Percentiles rank a stretch among this genome's conserved stretches.
Conservation (phyloP, 2,797 vertebrate species). For the Manis crassicaudata region DNA sequence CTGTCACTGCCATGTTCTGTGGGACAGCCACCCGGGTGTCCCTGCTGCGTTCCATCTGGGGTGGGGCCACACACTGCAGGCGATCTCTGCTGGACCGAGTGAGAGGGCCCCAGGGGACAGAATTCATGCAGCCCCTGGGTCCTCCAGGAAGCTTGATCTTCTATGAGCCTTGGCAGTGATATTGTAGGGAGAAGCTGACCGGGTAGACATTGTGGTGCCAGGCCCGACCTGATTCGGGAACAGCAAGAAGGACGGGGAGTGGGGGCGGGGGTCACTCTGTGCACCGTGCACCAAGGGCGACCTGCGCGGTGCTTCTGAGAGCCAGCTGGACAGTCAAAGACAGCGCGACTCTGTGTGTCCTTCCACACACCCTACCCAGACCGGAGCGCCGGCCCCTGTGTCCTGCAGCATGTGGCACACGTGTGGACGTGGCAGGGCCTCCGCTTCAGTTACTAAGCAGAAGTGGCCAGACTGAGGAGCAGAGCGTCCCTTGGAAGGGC, state of each 20-base stretch:
- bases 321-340: not conserved
- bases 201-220: rapidly evolving
- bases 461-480: rapidly evolving
- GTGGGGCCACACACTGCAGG: rapidly evolving
- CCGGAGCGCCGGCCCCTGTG: rapidly evolving
- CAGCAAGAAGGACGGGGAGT: rapidly evolving
- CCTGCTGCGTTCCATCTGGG: rapidly evolving
- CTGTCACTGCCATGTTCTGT: rapidly evolving
- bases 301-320: not conserved
- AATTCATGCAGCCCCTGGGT: rapidly evolving
- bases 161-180: not conserved
- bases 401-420: rapidly evolving
- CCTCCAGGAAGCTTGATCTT: not conserved
- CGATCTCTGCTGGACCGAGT: rapidly evolving
- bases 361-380: too few relatives aligned
- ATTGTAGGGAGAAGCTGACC: not conserved
- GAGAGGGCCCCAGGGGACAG: rapidly evolving
- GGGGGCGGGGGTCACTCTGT: rapidly evolving
- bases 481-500: rapidly evolving
- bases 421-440: rapidly evolving
- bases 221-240: rapidly evolving
- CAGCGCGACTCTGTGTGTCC: too few relatives aligned
- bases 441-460: rapidly evolving
- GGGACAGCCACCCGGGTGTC: not conserved
- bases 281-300: rapidly evolving